phyloP scores from a whole-genome alignment of 2,797 vertebrate species.

The Sitta carolinensis region DNA sequence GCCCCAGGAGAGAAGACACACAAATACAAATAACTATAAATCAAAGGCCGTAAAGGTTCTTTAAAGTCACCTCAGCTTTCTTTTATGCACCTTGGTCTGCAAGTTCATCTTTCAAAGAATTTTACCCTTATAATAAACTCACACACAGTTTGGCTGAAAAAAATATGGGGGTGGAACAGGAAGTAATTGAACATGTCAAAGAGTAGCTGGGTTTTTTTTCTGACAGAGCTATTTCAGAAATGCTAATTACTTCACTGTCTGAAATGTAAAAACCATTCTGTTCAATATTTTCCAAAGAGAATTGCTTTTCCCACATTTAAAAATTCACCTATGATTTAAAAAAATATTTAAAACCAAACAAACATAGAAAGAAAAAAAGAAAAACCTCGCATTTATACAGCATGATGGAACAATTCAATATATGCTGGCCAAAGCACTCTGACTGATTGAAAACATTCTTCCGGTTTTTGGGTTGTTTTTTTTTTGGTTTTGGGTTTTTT shows the following conservation, averaged over 20 bases:
- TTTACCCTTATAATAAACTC: slow-evolving; percentile 29
- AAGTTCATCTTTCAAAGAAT: slow-evolving; percentile 16
- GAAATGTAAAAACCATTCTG: neutral
- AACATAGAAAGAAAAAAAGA: neutral
- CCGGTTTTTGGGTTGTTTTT: too few relatives aligned
- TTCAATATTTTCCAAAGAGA: neutral
- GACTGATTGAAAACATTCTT: neutral
- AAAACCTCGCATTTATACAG: neutral
- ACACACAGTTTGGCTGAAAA: neutral
- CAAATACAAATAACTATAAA: neutral
- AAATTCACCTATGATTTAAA: neutral
- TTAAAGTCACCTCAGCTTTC: slow-evolving; percentile 4
- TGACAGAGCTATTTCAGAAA: slow-evolving; percentile 33
- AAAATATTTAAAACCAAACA: neutral
- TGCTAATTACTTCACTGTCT: neutral
- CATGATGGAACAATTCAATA: neutral
- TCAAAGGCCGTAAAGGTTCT: neutral
- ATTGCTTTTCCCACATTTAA: neutral
- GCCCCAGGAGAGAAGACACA: neutral
- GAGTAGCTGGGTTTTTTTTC: neutral
- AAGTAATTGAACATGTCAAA: slow-evolving; percentile 6
- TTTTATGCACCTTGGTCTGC: neutral
- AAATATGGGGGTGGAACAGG: neutral
- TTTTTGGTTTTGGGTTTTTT: neutral
- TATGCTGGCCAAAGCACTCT: neutral